These are phyloP conservation scores for human DNA, from an alignment of 2,113 vertebrate genomes.

Conservation along the genomic window GRCh38 chr15:49329001-49329500, in stretches of 20 bases:
- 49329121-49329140: not conserved
- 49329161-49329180: not conserved
- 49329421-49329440: not conserved
- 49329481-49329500: not conserved
- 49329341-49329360: not conserved
- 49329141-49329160: not conserved
- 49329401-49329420: conserved; percentile 10
- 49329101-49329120: not conserved
- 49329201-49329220: not conserved
- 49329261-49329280: not conserved
- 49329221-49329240: not conserved
- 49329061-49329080: not conserved
- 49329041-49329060: not conserved
- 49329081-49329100: not conserved
- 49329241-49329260: not conserved
- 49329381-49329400: not conserved
- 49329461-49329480: not conserved
- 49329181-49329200: not conserved
- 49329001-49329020: not conserved
- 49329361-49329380: not conserved
- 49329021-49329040: not conserved
- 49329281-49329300: not conserved
- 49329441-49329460: not conserved
- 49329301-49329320: not conserved
- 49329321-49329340: not conserved